These are phyloP conservation scores for Pteria penguin DNA, from an alignment of 2,888 invertebrate species.

Conservation along the genomic window DNA sequence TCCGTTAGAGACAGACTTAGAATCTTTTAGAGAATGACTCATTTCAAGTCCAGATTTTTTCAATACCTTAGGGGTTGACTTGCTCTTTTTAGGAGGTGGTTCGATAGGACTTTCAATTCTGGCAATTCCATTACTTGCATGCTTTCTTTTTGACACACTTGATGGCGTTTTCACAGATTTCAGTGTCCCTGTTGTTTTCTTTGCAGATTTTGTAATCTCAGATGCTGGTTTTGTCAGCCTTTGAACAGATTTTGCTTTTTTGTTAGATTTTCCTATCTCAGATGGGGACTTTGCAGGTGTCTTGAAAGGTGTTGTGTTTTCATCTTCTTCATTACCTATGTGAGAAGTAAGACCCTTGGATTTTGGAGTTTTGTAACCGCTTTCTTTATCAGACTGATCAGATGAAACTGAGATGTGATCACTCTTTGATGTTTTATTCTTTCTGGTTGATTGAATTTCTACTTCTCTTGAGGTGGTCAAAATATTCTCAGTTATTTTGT, in stretches of 20 bases:
- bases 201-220: neutral
- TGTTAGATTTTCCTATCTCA: neutral
- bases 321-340: no score
- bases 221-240: neutral
- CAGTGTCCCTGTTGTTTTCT: neutral
- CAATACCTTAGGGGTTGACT: neutral
- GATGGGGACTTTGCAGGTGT: conserved; percentile 8
- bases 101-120: neutral
- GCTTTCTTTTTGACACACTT: neutral
- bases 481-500: neutral
- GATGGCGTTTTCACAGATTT: neutral
- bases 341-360: no score
- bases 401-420: no score
- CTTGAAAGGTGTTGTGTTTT: conserved; percentile 3
- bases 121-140: neutral
- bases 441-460: neutral
- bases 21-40: neutral
- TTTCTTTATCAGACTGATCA: no score
- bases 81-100: neutral
- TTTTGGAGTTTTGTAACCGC: no score
- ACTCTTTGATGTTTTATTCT: no score
- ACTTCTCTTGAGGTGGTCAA: neutral
- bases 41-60: neutral
- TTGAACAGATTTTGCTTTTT: neutral
- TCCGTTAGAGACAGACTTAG: neutral